Evolutionary conservation across 2,113 vertebrate species (phyloP).

Genomic region (Calyptommatus sinebrachiatus): DNA sequence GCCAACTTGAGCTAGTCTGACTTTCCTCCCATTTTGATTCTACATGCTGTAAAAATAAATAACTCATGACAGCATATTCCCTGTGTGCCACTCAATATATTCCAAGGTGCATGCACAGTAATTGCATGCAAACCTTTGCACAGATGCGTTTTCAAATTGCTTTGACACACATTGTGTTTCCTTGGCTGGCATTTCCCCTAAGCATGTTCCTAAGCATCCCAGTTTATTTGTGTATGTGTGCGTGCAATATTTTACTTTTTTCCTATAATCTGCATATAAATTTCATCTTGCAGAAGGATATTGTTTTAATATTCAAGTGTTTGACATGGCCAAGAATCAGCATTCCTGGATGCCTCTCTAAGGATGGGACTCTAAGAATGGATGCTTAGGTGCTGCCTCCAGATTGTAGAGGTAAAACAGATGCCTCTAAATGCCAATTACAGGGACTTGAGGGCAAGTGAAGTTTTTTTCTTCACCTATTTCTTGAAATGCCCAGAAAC

Average conservation of each 20-base stretch:
- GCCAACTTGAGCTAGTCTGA: neutral
- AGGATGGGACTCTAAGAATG: too few species aligned
- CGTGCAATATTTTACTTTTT: neutral
- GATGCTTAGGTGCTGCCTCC: too few species aligned
- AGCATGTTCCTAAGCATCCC: too few species aligned
- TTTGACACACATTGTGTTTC: conserved; percentile 1
- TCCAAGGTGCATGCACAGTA: neutral
- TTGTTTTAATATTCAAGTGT: neutral
- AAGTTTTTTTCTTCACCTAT: too few species aligned
- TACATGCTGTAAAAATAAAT: conserved; percentile 12
- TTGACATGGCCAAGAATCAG: neutral
- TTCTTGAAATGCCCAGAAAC: too few species aligned
- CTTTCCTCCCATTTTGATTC: neutral
- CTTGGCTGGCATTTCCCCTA: neutral
- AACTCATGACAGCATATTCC: conserved; percentile 13
- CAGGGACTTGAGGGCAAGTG: too few species aligned
- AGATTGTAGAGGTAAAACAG: too few species aligned
- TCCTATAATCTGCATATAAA: neutral
- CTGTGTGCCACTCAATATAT: neutral
- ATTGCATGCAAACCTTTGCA: conserved; percentile 12
- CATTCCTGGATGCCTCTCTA: too few species aligned
- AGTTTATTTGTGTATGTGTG: neutral
- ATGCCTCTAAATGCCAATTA: too few species aligned
- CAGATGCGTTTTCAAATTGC: conserved; percentile 16
- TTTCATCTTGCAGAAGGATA: neutral